Conservation (phyloP, 2,113 vertebrate species). For the Procavia capensis region DNA sequence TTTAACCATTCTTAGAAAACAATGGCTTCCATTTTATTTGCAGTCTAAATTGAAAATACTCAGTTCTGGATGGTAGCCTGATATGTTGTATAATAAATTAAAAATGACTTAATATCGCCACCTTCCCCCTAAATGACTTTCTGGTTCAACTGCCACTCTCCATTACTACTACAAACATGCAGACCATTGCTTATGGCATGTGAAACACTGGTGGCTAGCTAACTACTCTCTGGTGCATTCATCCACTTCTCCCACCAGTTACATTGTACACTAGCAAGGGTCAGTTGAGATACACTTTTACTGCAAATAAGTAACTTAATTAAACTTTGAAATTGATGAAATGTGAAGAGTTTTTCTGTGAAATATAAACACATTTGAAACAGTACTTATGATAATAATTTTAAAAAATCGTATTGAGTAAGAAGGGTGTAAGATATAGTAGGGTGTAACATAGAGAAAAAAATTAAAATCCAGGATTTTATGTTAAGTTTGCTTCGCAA, state of each 20-base stretch:
- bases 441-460: background rate
- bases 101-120: background rate
- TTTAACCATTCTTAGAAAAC: background rate
- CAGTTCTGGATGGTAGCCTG: background rate
- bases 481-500: background rate
- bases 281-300: constrained; percentile 7
- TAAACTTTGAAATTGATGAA: constrained; percentile 24
- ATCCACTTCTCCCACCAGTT: background rate
- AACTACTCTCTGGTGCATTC: background rate
- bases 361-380: background rate
- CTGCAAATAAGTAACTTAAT: background rate
- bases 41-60: background rate
- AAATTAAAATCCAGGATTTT: constrained; percentile 5
- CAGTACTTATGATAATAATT: background rate
- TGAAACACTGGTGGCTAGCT: background rate
- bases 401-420: constrained; percentile 2
- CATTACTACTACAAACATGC: background rate
- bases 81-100: background rate
- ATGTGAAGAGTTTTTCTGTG: background rate
- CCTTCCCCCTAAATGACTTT: background rate
- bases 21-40: background rate
- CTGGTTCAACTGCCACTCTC: background rate
- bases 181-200: background rate
- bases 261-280: background rate
- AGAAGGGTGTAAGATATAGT: background rate